phyloP scores from a whole-genome alignment of 2,888 invertebrate species.

The Cenopis cana region DNA sequence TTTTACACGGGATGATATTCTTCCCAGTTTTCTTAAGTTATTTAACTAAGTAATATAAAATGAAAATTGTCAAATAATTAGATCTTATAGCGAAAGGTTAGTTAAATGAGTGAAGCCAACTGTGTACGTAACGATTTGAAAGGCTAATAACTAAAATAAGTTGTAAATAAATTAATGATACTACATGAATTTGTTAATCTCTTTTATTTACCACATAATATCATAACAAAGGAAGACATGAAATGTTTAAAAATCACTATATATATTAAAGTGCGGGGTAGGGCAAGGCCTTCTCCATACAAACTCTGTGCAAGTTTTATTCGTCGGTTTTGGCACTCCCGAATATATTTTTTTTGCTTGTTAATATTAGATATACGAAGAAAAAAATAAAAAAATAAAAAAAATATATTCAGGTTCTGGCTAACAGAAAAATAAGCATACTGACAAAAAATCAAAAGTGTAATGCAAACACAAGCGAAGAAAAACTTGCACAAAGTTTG shows the following conservation, averaged over 20 bases:
- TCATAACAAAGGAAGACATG: conserved; percentile 42
- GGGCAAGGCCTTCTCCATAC: too few relatives aligned
- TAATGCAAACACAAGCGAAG: conserved; percentile 2
- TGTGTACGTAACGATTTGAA: conserved; percentile 12
- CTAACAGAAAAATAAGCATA: too few relatives aligned
- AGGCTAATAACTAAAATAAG: conserved; percentile 4
- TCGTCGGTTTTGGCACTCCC: too few relatives aligned
- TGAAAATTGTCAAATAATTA: conserved; percentile 46
- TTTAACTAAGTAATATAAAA: conserved; percentile 67
- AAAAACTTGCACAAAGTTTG: too few relatives aligned
- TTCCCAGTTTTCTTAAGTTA: conserved; percentile 95
- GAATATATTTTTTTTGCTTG: too few relatives aligned
- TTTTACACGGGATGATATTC: conserved; percentile 95
- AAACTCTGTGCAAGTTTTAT: too few relatives aligned
- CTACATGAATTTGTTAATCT: conserved; percentile 29
- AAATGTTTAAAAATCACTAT: conserved; percentile 4
- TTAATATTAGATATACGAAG: too few relatives aligned
- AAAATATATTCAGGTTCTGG: too few relatives aligned
- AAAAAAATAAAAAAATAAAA: too few relatives aligned
- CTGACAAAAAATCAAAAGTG: too few relatives aligned
- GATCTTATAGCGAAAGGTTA: conserved; percentile 16
- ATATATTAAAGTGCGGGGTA: too few relatives aligned
- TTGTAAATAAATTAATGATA: conserved; percentile 41
- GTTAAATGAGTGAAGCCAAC: background rate
- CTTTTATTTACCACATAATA: conserved; percentile 29